Base-by-base conservation (phyloP, 2,888 invertebrate species). In the Pollenia labialis region DNA sequence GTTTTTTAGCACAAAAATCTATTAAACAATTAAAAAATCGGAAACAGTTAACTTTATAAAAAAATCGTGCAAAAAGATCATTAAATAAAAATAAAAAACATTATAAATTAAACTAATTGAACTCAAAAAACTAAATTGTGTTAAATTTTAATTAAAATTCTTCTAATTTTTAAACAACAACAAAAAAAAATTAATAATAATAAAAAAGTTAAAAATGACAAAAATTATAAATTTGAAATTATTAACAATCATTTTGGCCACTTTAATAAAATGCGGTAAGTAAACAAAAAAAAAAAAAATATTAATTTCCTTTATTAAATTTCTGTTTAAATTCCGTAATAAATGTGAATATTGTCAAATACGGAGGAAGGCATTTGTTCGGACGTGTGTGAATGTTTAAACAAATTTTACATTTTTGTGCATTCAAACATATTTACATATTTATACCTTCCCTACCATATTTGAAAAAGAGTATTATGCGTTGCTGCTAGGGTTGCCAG, bases 221-320 rank as follows among this genome's bases (percentile, higher is more conserved):
- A 52, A 58, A 58, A 42, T 50, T 46, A 16, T 44, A 48, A 46
- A 40, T 75, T 75, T 68, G 1, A 14, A 58, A 60, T 44, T 75
- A 32, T 60, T 54, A 66, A 52, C 52, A 58, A 42, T 75, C 46
- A 69, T 82, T 68, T 75, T 82, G 60, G 75, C 52, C 7, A 46
- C 44, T 18, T 68, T 75, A 14, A 52, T 23, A 4, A 52, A 32
- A 60, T 52, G 75, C 40, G 81, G 81, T 82, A 82, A 75, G 81
- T 82, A 42, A 9, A 18, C 18, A 42, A 40, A 50, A 58, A 46
- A 32, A 12, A 32, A n/a, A 8, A 42, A 4, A 16, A 10, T 54
- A 12, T 60, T 46, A 9, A 16, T 68, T 68, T 40, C 0, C 8
- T 12, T 64, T 11, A 64, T 44, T 54, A 54, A 54, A 40, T 69